Conservation (phyloP, 2,888 invertebrate genomes). For the Adelognathus sp. region DNA sequence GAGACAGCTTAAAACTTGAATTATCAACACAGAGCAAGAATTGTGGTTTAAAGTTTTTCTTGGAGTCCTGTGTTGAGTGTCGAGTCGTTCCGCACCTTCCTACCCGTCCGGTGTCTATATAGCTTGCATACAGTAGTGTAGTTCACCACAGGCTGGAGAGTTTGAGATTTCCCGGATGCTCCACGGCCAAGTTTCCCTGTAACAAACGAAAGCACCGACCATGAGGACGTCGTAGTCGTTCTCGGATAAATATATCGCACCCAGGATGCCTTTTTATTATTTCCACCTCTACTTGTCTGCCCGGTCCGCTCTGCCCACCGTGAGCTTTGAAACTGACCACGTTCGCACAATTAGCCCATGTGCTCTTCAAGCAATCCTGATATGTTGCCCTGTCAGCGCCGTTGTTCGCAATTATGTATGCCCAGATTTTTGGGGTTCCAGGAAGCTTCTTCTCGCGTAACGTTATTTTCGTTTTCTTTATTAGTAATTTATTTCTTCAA, state of each 20-base stretch:
- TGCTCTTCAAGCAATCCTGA: background rate
- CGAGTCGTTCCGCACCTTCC: slow-evolving; percentile 1
- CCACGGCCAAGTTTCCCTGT: slow-evolving; percentile 16
- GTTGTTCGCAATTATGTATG: background rate
- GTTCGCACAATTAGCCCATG: slow-evolving; percentile 34
- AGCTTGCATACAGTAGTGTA: background rate
- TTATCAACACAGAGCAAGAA: slow-evolving; percentile 58
- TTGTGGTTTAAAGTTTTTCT: slow-evolving; percentile 58
- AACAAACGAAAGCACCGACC: slow-evolving; percentile 7
- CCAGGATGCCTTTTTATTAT: background rate
- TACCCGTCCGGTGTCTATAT: too few relatives aligned
- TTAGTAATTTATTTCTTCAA: background rate
- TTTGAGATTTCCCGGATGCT: background rate
- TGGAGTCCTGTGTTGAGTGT: slow-evolving; percentile 6
- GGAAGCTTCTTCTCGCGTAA: slow-evolving; percentile 18
- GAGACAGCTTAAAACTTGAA: slow-evolving; percentile 51
- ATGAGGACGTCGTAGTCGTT: background rate
- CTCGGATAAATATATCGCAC: background rate
- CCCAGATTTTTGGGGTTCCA: slow-evolving; percentile 4
- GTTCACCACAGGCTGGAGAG: background rate
- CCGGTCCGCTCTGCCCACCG: background rate
- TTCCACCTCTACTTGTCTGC: background rate
- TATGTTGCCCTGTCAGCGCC: background rate
- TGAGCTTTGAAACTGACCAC: slow-evolving; percentile 27
- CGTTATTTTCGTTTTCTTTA: background rate